These are phyloP conservation scores for Karalla daura DNA, from an alignment of 2,797 vertebrate genomes.

Conservation along the genomic window DNA sequence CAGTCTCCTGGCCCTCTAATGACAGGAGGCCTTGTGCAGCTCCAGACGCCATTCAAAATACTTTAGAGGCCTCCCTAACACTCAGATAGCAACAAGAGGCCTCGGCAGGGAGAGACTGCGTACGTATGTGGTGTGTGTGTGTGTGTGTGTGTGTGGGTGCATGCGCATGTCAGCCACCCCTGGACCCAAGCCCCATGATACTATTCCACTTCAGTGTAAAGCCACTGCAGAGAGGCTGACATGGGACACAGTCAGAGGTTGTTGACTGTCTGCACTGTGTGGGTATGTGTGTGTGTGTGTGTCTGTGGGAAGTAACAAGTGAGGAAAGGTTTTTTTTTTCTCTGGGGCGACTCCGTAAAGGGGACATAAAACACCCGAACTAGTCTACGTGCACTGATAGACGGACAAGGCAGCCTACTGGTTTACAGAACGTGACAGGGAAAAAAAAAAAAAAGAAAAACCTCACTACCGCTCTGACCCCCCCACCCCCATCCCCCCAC, in stretches of 20 bases:
- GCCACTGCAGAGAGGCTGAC: constrained; percentile 39
- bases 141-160: constrained; percentile 35
- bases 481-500: constrained; percentile 45
- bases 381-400: constrained; percentile 60
- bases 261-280: constrained; percentile 25
- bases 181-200: constrained; percentile 48
- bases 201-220: constrained; percentile 37
- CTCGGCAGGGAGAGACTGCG: constrained; percentile 53
- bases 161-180: constrained; percentile 42
- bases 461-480: constrained; percentile 58
- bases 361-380: constrained; percentile 56
- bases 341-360: constrained; percentile 37
- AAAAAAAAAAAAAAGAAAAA: constrained; percentile 51
- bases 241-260: constrained; percentile 31
- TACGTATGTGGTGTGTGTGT: background rate
- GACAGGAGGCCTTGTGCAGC: constrained; percentile 61
- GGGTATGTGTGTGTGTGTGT: background rate
- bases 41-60: constrained; percentile 64
- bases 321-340: constrained; percentile 8
- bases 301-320: constrained; percentile 1
- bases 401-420: constrained; percentile 70
- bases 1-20: constrained; percentile 47
- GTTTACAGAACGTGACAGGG: constrained; percentile 69
- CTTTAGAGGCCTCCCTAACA: constrained; percentile 63
- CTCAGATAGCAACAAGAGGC: constrained; percentile 72